These are phyloP conservation scores for Nephila pilipes DNA, from an alignment of 1,140 invertebrate genomes.

Conservation along the genomic window DNA sequence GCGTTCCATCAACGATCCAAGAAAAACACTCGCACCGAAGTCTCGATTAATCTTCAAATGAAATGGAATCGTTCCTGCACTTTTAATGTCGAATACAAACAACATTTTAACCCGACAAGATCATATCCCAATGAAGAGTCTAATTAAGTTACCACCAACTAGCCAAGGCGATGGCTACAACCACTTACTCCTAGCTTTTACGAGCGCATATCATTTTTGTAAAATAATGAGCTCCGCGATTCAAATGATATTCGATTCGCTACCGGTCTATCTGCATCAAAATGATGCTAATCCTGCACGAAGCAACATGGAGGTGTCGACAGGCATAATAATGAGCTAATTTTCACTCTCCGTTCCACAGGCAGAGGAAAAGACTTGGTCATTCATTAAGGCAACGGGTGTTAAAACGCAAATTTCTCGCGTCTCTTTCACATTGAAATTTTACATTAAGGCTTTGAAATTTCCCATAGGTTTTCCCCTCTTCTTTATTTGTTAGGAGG, in stretches of 20 bases:
- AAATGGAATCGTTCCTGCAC: conserved; percentile 20
- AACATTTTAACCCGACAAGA: conserved; percentile 12
- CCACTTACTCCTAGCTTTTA: background rate
- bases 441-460: background rate
- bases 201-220: conserved; percentile 53
- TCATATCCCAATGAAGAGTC: conserved; percentile 1
- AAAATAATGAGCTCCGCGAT: conserved; percentile 35
- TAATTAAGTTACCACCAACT: conserved; percentile 34
- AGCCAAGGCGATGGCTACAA: background rate
- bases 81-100: conserved; percentile 40
- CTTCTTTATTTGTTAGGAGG: background rate
- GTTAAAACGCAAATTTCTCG: background rate
- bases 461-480: conserved; percentile 14
- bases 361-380: background rate
- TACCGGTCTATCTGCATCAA: conserved; percentile 44
- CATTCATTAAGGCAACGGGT: background rate
- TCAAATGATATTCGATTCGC: conserved; percentile 46
- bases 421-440: background rate
- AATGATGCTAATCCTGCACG: conserved; percentile 57
- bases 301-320: conserved; percentile 7
- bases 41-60: conserved; percentile 36
- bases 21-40: background rate
- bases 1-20: background rate
- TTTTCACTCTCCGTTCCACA: conserved; percentile 17
- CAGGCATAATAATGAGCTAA: conserved; percentile 63